Evolutionary conservation across 1,140 invertebrate genomes (phyloP), one percentile per base, ranked within the genome.

Genomic region (Babylonia areolata): DNA sequence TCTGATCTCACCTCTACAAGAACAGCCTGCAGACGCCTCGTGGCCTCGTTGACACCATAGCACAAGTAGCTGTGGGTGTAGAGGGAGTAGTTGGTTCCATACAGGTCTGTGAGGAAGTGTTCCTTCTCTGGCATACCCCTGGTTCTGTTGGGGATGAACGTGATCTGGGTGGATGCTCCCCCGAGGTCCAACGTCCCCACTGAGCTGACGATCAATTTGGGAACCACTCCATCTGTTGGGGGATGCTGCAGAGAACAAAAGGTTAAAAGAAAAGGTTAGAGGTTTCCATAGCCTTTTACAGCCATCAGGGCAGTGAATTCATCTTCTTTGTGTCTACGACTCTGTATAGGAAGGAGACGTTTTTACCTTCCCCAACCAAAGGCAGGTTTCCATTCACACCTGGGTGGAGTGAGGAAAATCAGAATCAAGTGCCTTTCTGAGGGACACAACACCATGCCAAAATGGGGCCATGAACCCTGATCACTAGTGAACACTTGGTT

Each of bases 161-260:
- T 94, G 20, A 95, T 95, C 90, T 96, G 95, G 15, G 95, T 95
- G 3, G 95, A 95, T 1, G 95, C 95, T 79, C 95, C 95, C 51
- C 95, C 95, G 87, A 95, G 89, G 89, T 96, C 95, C 64, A 96
- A 83, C 9, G 95, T 93, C 11, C 95, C 95, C 15, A 92, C 81
- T 42, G 91, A 93, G 58, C 77, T 69, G 20, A 88, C 87, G 77
- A 85, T 77, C n/a, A 80, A 37, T 28, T 51, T 46, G 9, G 82
- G 85, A 12, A 39, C 58, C 2, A 77, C n/a, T 28, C 5, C 73
- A 64, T 83, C 46, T 51, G 39, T 35, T 85, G 83, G 81, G 28
- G 58, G 81, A 51, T 85, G 64, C 86, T 87, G 51, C 15, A n/a
- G 40, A 40, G n/a, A 78, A 51, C 82, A 64, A 51, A 54, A 33